These are phyloP conservation scores for Pseudoips prasinana DNA, from an alignment of 2,888 invertebrate genomes.

Conservation along the genomic window DNA sequence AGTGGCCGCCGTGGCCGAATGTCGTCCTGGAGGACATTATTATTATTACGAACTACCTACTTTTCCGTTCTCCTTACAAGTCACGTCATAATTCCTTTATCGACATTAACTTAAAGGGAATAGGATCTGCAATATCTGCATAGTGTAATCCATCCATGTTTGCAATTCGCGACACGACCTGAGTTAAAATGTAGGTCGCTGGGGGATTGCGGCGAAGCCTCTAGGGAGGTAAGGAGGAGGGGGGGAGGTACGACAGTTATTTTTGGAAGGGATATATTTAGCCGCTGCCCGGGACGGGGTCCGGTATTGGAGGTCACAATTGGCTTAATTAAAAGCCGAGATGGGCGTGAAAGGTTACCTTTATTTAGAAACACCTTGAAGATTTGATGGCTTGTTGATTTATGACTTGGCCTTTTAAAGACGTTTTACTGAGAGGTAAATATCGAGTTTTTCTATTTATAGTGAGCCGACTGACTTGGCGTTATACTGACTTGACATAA, in stretches of 20 bases:
- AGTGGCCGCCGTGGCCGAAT: too few relatives aligned
- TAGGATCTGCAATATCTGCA: constrained; percentile 23
- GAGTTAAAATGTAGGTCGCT: constrained; percentile 42
- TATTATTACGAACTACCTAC: too few relatives aligned
- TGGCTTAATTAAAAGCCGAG: constrained; percentile 18
- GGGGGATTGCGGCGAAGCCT: constrained; percentile 29
- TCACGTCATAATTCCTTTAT: too few relatives aligned
- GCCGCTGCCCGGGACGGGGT: constrained; percentile 50
- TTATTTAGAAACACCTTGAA: constrained; percentile 19
- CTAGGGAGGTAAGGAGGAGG: constrained; percentile 14
- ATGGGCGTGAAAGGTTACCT: constrained; percentile 18
- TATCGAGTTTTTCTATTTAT: too few relatives aligned
- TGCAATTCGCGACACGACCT: constrained; percentile 20
- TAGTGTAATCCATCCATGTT: constrained; percentile 12
- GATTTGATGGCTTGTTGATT: background rate
- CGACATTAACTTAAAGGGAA: too few relatives aligned
- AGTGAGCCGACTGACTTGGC: too few relatives aligned
- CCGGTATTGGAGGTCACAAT: constrained; percentile 34
- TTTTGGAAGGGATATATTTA: constrained; percentile 66
- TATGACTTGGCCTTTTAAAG: too few relatives aligned
- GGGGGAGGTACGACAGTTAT: constrained; percentile 39
- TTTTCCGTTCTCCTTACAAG: too few relatives aligned
- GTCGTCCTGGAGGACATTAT: too few relatives aligned
- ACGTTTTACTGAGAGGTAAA: too few relatives aligned
- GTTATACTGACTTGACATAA: too few relatives aligned